Base-by-base conservation (phyloP, 2,113 vertebrate species). In the Oostethus manadensis region DNA sequence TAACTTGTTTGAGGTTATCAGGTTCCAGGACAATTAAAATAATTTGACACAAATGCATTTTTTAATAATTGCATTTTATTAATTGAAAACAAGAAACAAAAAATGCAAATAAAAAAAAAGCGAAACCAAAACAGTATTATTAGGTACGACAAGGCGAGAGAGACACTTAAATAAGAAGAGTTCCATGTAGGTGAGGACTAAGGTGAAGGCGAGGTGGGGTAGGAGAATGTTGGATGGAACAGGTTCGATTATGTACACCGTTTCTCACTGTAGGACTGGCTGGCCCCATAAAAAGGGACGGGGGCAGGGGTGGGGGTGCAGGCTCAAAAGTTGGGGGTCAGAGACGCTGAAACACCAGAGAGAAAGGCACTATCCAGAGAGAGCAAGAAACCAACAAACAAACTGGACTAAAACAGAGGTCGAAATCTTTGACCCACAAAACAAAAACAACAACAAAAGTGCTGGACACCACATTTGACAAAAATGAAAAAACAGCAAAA, bases 281-380 rank as follows among this genome's bases (percentile, higher is more conserved):
- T 29, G 67, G 64, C 75, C 73, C 82, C 60, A 0, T 43, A 55
- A 67, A 65, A 42, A 35, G 44, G 54, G 57, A 44, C 22, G 23
- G 46, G 51, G 29, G 17, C 51, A 47, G 33, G 26, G 3, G 35
- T n/a, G 51, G 51, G 44, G 11, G 20, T 33, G 50, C 60, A 71
- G 76, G 62, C 58, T 82, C 73, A 80, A 82, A n/a, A 83, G 80
- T 84, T 82, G 82, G 81, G 85, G 81, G 86, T 81, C 71, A 58
- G 83, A 87, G 80, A 88, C 79, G 86, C 82, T 74, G 84, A 88
- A 75, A 89, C 86, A 88, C 85, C 84, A 86, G 84, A 88, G 87
- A 89, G 83, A 89, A 90, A 91, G 89, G 90, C 89, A 91, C 89
- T 90, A 89, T 90, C 86, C 86, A 88, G 86, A 90, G 88, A 89